Percentiles rank a stretch among this genome's conserved stretches.
Conservation (phyloP, 2,888 invertebrate species). For the Drosophila infuscata region DNA sequence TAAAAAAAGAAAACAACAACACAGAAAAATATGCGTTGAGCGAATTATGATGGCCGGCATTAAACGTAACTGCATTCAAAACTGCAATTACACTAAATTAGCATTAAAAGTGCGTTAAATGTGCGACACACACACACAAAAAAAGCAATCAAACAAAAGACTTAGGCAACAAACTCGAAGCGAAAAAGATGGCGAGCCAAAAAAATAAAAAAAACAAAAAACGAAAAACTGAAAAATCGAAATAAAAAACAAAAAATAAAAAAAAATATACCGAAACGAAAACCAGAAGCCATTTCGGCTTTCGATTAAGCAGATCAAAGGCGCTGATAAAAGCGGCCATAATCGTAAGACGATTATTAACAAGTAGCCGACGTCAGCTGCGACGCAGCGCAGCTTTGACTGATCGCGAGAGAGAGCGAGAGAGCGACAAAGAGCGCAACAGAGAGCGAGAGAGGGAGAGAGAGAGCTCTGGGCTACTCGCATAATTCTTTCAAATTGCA, state of each 20-base stretch:
- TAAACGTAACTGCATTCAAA: constrained; percentile 52
- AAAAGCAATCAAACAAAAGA: constrained; percentile 68
- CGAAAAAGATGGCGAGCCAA: constrained; percentile 45
- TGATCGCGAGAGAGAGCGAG: constrained; percentile 3
- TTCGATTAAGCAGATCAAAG: constrained; percentile 83
- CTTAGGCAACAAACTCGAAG: constrained; percentile 75
- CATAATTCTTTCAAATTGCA: constrained; percentile 70
- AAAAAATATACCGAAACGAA: constrained; percentile 54
- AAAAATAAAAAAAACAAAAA: constrained; percentile 27
- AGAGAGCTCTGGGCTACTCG: constrained; percentile 15
- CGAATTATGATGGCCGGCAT: constrained; percentile 59
- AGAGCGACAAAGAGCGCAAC: constrained; percentile 1
- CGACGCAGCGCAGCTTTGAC: constrained; percentile 10
- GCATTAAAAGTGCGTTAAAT: constrained; percentile 67
- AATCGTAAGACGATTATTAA: constrained; percentile 82
- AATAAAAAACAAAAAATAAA: constrained; percentile 14
- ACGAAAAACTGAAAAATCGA: constrained; percentile 15
- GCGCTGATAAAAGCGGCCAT: constrained; percentile 62
- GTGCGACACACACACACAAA: constrained; percentile 29
- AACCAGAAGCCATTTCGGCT: constrained; percentile 84
- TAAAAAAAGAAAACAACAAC: neutral
- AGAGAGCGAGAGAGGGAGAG: constrained; percentile 5
- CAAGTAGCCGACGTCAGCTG: constrained; percentile 68
- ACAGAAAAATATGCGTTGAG: constrained; percentile 44
- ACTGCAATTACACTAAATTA: constrained; percentile 79